Evolutionary conservation across 2,888 invertebrate species (phyloP).

Genomic region (Leptinotarsa juncta): DNA sequence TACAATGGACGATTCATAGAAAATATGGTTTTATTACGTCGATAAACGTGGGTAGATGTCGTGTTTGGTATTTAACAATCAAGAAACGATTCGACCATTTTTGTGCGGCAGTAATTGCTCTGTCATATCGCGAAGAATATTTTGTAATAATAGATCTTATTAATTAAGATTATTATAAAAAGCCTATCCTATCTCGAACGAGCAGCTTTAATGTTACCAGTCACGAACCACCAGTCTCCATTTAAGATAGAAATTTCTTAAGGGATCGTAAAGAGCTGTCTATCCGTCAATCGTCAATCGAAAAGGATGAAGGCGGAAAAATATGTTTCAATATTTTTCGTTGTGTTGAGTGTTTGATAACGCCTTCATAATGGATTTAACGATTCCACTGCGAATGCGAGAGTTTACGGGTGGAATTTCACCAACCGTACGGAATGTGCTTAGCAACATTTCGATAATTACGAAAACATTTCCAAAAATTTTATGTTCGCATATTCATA

Average conservation of each 20-base stretch:
- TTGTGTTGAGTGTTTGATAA: slow-evolving; percentile 20
- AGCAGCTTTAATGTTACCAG: slow-evolving; percentile 38
- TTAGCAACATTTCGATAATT: no score
- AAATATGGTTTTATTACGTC: slow-evolving; percentile 42
- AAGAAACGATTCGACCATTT: slow-evolving; percentile 35
- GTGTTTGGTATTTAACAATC: slow-evolving; percentile 39
- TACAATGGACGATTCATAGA: slow-evolving; percentile 30
- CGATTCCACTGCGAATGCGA: not conserved
- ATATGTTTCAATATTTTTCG: slow-evolving; percentile 24
- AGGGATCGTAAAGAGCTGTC: slow-evolving; percentile 27
- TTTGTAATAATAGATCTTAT: slow-evolving; percentile 35
- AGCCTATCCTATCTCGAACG: slow-evolving; percentile 18
- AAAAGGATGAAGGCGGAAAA: slow-evolving; percentile 29
- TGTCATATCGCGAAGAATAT: slow-evolving; percentile 34
- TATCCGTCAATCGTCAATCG: slow-evolving; percentile 38
- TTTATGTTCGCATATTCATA: no score
- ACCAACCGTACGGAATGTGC: not conserved
- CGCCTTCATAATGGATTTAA: slow-evolving; percentile 5
- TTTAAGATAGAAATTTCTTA: slow-evolving; percentile 6
- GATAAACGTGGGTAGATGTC: slow-evolving; percentile 36
- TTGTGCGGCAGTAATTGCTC: slow-evolving; percentile 34
- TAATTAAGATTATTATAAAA: slow-evolving; percentile 33
- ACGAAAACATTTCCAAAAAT: no score
- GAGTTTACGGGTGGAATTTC: not conserved
- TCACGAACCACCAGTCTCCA: slow-evolving; percentile 32